Base-by-base conservation (phyloP, 2,113 vertebrate species). In the Pteropus alecto region DNA sequence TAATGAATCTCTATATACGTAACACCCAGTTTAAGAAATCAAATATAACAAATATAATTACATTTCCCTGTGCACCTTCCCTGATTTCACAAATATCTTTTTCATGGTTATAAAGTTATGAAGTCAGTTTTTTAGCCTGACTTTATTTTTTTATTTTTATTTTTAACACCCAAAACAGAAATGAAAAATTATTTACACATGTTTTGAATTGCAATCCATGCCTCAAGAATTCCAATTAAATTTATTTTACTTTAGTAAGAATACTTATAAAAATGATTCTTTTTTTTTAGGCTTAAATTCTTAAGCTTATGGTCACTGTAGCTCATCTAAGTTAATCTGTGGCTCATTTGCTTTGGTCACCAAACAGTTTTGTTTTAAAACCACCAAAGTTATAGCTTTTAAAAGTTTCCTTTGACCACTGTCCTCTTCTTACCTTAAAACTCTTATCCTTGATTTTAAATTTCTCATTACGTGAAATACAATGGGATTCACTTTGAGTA, bases 1-100 rank as follows among this genome's bases (percentile, higher is more conserved):
- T 97, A 97, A 96, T 89, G 68, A 94, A 92, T 93, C 38, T 41
- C 15, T 95, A 12, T 95, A 74, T 90, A 65, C 24, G 21, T 89
- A 92, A 76, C 30, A 90, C 38, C 63, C 30, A 77, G n/a, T 90
- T 96, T 87, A 94, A 96, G 81, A 91, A 92, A 73, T 92, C 90
- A 94, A 14, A 33, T 95, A 67, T 70, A 70, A 76, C 63, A 90
- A 78, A 90, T 88, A 81, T 33, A 96, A 46, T 60, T 67, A 71
- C 78, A 48, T 74, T 74, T 58, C 30, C 84, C 33, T 77, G 4
- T 15, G 0, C 10, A 71, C 24, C 18, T 61, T 91, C 21, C 71
- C 38, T 94, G 92, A 74, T 54, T 90, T 74, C 63, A 79, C 71
- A 97, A 33, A 58, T 78, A 81, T 15, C 30, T 88, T 95, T 82